A percentile compares a stretch with the other conserved stretches of the same genome.
Evolutionary conservation across 2,888 invertebrate genomes (phyloP).

Genomic region (Oegoconia quadripuncta): DNA sequence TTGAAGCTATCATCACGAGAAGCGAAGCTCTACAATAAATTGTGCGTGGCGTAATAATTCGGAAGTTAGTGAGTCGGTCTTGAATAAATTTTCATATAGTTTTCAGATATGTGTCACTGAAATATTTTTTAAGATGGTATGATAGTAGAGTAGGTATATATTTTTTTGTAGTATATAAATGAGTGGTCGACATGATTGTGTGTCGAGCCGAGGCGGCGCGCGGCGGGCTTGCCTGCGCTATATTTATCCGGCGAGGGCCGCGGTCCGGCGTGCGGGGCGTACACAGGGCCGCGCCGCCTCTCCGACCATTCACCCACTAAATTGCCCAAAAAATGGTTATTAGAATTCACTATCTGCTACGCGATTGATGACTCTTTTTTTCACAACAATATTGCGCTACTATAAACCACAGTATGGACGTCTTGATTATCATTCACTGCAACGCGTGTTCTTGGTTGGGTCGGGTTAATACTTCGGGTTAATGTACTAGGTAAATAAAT

Average conservation of each 20-base stretch:
- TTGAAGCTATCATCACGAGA: no score
- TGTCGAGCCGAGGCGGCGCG: conserved; percentile 43
- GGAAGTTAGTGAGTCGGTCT: no score
- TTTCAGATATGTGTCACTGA: no score
- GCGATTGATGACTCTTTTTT: background rate
- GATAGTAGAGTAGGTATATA: conserved; percentile 1
- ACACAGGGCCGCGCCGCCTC: conserved; percentile 40
- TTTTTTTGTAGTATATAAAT: conserved; percentile 34
- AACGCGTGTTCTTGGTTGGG: no score
- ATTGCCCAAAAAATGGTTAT: conserved; percentile 28
- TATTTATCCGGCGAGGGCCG: conserved; percentile 72
- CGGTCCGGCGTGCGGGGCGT: conserved; percentile 35
- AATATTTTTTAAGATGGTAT: no score
- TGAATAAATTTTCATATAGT: no score
- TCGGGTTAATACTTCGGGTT: background rate
- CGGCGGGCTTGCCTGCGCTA: conserved; percentile 69
- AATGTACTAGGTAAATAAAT: background rate
- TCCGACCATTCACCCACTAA: conserved; percentile 54
- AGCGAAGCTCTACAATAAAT: background rate
- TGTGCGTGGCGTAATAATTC: background rate
- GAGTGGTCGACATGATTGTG: conserved; percentile 64
- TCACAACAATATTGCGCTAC: background rate
- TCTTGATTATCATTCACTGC: no score
- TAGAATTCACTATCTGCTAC: conserved; percentile 18
- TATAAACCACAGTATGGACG: no score